A percentile compares a stretch with the other conserved stretches of the same genome.
Evolutionary conservation across 1,140 invertebrate genomes (phyloP).

Genomic region (Watersipora subatra): DNA sequence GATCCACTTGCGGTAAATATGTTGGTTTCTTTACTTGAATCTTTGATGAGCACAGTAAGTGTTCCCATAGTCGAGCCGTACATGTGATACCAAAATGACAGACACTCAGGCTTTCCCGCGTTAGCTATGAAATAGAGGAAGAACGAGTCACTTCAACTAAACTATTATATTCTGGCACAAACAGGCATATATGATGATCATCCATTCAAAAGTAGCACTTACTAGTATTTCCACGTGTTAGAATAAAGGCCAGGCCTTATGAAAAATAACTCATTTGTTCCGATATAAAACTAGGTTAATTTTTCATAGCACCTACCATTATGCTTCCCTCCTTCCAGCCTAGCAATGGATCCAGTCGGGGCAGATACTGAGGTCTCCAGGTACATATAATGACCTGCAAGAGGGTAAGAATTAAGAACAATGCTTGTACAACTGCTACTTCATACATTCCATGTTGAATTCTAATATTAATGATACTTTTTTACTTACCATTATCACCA

Average conservation of each 20-base stretch:
- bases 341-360: conserved; percentile 22
- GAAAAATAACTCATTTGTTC: background rate
- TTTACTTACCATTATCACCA: conserved; percentile 10
- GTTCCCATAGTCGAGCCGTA: conserved; percentile 44
- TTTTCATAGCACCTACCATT: too few species aligned
- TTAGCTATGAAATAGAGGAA: conserved; percentile 10
- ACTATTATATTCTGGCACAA: conserved; percentile 6
- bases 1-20: background rate
- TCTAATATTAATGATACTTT: too few species aligned
- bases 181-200: background rate
- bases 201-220: background rate
- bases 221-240: background rate
- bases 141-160: conserved; percentile 12
- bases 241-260: background rate
- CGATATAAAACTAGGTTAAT: too few species aligned
- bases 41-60: conserved; percentile 20
- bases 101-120: conserved; percentile 14
- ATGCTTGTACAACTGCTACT: too few species aligned
- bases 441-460: too few species aligned
- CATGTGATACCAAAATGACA: conserved; percentile 60
- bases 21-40: conserved; percentile 5
- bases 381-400: conserved; percentile 31
- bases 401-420: too few species aligned
- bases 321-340: conserved; percentile 7
- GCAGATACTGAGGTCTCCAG: conserved; percentile 26